These are phyloP conservation scores for Hippoglossus stenolepis DNA, from an alignment of 2,113 vertebrate species.

Conservation along the genomic window DNA sequence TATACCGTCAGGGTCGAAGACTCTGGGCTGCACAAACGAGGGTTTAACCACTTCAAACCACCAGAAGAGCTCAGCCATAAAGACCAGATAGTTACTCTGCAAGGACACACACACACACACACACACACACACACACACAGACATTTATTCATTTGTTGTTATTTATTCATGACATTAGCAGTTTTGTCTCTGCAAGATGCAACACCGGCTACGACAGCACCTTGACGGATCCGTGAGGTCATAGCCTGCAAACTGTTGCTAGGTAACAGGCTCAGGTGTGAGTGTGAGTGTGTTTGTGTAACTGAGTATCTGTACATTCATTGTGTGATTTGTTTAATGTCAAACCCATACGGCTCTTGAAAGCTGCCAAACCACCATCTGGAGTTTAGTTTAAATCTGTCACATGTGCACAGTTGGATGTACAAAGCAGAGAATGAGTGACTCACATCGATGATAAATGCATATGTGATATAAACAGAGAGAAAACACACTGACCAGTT, in stretches of 20 bases:
- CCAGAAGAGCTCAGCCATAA: slow-evolving; percentile 99
- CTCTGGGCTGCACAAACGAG: slow-evolving; percentile 92
- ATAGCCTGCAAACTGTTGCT: slow-evolving; percentile 57
- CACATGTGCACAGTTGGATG: slow-evolving; percentile 21
- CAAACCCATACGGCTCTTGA: slow-evolving; percentile 16
- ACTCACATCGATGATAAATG: slow-evolving; percentile 7
- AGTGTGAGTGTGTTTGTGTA: not conserved
- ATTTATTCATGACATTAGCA: not conserved
- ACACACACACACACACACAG: not conserved
- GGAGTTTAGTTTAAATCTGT: slow-evolving; percentile 48
- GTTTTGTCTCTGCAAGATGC: slow-evolving; percentile 2
- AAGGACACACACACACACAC: slow-evolving; percentile 39
- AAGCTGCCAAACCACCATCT: slow-evolving; percentile 51
- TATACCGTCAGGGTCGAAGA: slow-evolving; percentile 86
- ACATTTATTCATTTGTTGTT: not conserved
- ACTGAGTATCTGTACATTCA: slow-evolving; percentile 8
- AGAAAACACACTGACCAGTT: slow-evolving; percentile 15
- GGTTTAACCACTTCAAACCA: slow-evolving; percentile 99
- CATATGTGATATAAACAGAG: slow-evolving; percentile 24
- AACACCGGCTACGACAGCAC: slow-evolving; percentile 8
- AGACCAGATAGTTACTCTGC: slow-evolving; percentile 97
- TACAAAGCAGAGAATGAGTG: slow-evolving; percentile 1
- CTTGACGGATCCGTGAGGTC: slow-evolving; percentile 53
- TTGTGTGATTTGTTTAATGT: slow-evolving; percentile 36
- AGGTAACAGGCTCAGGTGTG: slow-evolving; percentile 56